phyloP scores from a whole-genome alignment of 2,797 vertebrate species.

The Leucoraja ocellata region DNA sequence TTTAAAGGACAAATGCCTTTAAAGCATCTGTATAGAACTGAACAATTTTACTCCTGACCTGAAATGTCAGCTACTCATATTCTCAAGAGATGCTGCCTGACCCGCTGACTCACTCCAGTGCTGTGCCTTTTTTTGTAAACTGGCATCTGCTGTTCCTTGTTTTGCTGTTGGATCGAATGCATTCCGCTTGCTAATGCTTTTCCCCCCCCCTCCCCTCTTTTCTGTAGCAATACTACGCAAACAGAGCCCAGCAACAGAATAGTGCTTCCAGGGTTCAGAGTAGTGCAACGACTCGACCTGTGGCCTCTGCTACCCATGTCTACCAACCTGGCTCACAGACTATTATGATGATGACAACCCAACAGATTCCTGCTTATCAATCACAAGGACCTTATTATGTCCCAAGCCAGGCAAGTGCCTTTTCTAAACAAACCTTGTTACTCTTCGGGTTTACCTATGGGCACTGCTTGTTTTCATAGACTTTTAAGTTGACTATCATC shows the following conservation, averaged over 20 bases:
- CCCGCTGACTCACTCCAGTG: too few relatives aligned
- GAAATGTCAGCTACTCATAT: too few relatives aligned
- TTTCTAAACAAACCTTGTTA: background rate
- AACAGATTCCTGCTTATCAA: slow-evolving; percentile 77
- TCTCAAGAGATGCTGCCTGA: too few relatives aligned
- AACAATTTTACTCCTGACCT: background rate
- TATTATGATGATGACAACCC: slow-evolving; percentile 87
- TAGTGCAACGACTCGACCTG: slow-evolving; percentile 73
- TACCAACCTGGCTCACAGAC: slow-evolving; percentile 86
- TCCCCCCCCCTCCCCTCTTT: background rate
- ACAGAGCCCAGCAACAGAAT: slow-evolving; percentile 74
- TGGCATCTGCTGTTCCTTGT: too few relatives aligned
- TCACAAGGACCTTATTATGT: slow-evolving; percentile 88
- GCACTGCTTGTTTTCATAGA: background rate
- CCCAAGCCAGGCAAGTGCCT: slow-evolving; percentile 75
- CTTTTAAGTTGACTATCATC: background rate
- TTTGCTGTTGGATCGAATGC: background rate
- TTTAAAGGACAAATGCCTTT: background rate
- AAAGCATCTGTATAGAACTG: background rate
- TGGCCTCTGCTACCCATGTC: slow-evolving; percentile 77
- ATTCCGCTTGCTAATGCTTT: background rate
- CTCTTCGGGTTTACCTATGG: background rate
- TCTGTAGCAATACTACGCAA: slow-evolving; percentile 77
- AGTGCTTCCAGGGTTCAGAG: slow-evolving; percentile 75
- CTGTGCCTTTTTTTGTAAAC: too few relatives aligned